Evolutionary conservation across 2,113 vertebrate species (phyloP).

Genomic region (Mungos mungo): DNA sequence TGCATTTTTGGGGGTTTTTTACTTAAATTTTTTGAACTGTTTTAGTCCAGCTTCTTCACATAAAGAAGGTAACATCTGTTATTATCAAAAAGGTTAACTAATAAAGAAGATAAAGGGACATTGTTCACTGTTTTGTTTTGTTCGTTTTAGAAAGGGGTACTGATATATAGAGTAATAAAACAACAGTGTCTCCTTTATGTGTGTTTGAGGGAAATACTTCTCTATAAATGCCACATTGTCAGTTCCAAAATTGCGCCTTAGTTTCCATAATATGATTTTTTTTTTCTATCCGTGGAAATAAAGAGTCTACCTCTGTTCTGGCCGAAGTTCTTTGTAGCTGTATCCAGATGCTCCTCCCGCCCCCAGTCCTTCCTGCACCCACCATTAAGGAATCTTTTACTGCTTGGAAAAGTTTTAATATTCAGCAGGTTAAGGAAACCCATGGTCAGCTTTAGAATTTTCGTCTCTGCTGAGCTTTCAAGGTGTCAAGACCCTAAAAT

Average conservation of each 20-base stretch:
- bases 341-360: not conserved
- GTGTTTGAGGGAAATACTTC: not conserved
- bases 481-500: constrained; percentile 75
- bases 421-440: constrained; percentile 73
- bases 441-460: constrained; percentile 67
- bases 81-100: not conserved
- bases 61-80: not conserved
- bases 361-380: not conserved
- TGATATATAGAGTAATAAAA: not conserved
- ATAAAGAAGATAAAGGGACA: not conserved
- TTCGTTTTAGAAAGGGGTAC: not conserved
- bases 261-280: not conserved
- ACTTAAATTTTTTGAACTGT: not conserved
- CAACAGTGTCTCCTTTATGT: not conserved
- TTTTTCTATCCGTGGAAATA: not conserved
- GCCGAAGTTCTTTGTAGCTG: not conserved
- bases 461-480: constrained; percentile 69
- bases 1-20: not conserved
- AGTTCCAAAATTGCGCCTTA: not conserved
- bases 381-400: constrained; percentile 17
- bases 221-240: not conserved
- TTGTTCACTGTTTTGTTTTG: not conserved
- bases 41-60: not conserved
- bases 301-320: not conserved
- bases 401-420: constrained; percentile 68